phyloP scores from a whole-genome alignment of 2,113 vertebrate species.

The Saccopteryx leptura region DNA sequence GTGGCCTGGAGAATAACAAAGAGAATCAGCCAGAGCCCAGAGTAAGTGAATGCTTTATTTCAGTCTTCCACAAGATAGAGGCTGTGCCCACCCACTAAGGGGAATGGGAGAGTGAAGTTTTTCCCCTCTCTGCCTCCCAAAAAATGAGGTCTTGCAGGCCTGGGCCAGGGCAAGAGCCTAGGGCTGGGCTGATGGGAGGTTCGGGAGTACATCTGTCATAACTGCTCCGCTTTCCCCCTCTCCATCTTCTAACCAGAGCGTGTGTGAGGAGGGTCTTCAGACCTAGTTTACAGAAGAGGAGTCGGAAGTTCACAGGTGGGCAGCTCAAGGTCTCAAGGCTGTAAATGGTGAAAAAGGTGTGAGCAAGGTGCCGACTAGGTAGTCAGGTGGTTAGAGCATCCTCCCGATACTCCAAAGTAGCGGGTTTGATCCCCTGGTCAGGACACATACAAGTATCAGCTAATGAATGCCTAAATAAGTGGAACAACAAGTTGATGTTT shows the following conservation, averaged over 20 bases:
- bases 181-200: neutral
- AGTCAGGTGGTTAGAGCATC: too few relatives aligned
- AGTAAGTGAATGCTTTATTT: neutral
- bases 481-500: too few relatives aligned
- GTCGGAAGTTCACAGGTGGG: neutral
- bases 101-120: neutral
- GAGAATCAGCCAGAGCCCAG: neutral
- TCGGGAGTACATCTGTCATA: neutral
- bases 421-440: too few relatives aligned
- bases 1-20: slow-evolving; percentile 43
- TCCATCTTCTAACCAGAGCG: neutral
- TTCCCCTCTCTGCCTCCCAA: neutral
- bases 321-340: neutral
- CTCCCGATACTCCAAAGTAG: too few relatives aligned
- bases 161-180: neutral
- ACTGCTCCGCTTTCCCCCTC: neutral
- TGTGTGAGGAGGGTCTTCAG: neutral
- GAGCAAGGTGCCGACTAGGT: too few relatives aligned
- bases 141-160: neutral
- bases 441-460: too few relatives aligned
- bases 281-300: neutral
- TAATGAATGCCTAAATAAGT: too few relatives aligned
- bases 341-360: neutral
- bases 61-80: neutral
- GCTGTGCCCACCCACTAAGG: neutral